Conservation (phyloP, 2,797 vertebrate genomes). For the Sebastiscus tertius region DNA sequence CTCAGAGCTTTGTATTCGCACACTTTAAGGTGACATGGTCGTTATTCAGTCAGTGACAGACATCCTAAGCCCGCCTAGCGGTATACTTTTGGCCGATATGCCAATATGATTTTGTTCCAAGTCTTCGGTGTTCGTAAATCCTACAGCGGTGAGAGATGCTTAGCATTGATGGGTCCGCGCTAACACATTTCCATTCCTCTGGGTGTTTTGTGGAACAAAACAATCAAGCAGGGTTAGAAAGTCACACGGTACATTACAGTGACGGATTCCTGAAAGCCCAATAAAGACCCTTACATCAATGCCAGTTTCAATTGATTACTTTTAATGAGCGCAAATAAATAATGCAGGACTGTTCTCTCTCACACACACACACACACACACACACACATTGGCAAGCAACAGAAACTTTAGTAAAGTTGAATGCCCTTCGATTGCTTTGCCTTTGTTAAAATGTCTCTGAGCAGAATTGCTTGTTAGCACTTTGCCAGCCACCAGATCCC, state of each 20-base stretch:
- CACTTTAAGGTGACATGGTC: conserved; percentile 17
- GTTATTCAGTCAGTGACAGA: conserved; percentile 28
- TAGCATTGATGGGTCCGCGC: conserved; percentile 32
- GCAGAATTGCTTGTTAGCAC: conserved; percentile 41
- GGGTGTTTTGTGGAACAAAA: conserved; percentile 59
- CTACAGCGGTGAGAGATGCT: conserved; percentile 43
- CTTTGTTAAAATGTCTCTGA: conserved; percentile 39
- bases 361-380: conserved; percentile 1
- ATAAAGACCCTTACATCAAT: conserved; percentile 80
- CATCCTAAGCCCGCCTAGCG: neutral
- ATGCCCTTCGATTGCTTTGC: conserved; percentile 50
- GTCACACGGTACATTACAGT: conserved; percentile 77
- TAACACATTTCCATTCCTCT: conserved; percentile 49
- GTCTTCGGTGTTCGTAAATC: conserved; percentile 46
- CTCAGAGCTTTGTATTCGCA: conserved; percentile 36
- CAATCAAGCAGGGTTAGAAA: conserved; percentile 69
- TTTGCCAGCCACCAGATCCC: conserved; percentile 26
- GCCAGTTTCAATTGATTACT: conserved; percentile 81
- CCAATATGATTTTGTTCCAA: conserved; percentile 37
- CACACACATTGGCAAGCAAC: conserved; percentile 9
- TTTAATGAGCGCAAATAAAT: conserved; percentile 84
- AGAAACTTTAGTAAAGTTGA: conserved; percentile 46
- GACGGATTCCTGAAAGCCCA: conserved; percentile 75
- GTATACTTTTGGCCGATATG: conserved; percentile 25
- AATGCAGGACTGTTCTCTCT: conserved; percentile 63